Evolutionary conservation across 2,797 vertebrate species (phyloP).

Genomic region (Cossypha caffra): DNA sequence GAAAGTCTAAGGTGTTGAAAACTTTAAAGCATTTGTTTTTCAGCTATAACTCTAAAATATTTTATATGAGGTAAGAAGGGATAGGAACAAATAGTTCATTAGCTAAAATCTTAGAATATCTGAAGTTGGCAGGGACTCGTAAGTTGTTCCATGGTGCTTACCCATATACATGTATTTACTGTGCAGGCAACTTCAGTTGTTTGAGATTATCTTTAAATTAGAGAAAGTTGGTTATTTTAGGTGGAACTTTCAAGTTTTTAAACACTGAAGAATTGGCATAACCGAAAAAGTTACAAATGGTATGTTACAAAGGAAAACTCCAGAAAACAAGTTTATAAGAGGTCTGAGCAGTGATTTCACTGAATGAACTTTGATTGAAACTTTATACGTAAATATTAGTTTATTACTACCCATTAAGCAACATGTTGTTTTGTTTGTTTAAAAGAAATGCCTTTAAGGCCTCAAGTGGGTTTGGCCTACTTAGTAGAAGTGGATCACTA

Average conservation of each 20-base stretch:
- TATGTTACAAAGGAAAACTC: background rate
- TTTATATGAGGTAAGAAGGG: background rate
- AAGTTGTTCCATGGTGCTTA: background rate
- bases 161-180: fast-evolving
- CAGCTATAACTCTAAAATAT: background rate
- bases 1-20: background rate
- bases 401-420: background rate
- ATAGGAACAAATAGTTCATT: background rate
- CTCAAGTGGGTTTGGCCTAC: background rate
- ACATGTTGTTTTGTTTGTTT: background rate
- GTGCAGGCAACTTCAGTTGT: background rate
- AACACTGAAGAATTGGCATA: background rate
- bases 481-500: background rate
- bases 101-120: background rate
- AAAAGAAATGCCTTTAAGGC: background rate
- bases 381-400: background rate
- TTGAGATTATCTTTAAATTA: background rate
- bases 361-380: constrained; percentile 8
- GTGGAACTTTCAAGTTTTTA: background rate
- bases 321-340: background rate
- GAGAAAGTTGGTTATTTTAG: background rate
- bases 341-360: background rate
- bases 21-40: background rate
- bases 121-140: background rate
- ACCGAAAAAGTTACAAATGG: background rate